Percentiles rank a stretch among this genome's conserved stretches.
phyloP scores from a whole-genome alignment of 2,113 vertebrate species.

The Nettapus auritus region DNA sequence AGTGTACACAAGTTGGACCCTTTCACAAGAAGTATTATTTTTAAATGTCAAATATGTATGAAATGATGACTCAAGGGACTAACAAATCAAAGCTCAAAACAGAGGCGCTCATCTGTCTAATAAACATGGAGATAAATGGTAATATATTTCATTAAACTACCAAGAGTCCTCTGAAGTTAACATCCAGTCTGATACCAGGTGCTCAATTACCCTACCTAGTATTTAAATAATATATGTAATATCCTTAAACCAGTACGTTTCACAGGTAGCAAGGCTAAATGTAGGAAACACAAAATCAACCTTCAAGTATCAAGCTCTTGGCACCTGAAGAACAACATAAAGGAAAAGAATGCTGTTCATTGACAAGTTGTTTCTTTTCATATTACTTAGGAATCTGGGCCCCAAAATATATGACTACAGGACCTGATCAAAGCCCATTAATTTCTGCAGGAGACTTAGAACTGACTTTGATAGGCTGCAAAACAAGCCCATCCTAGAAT shows the following conservation, averaged over 20 bases:
- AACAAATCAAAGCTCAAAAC: background rate
- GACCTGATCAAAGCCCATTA: slow-evolving; percentile 48
- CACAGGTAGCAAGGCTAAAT: background rate
- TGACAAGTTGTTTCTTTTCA: slow-evolving; percentile 45
- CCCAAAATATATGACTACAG: slow-evolving; percentile 20
- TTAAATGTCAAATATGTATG: slow-evolving; percentile 31
- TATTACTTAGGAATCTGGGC: slow-evolving; percentile 8
- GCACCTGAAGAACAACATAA: background rate
- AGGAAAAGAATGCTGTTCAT: background rate
- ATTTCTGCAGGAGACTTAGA: slow-evolving; percentile 38
- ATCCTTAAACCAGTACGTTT: background rate
- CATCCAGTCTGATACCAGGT: background rate
- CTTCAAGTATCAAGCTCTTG: background rate
- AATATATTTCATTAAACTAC: background rate
- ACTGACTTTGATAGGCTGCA: slow-evolving; percentile 51
- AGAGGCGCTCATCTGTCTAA: background rate
- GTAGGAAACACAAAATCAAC: background rate
- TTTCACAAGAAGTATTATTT: slow-evolving; percentile 21
- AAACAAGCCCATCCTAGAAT: slow-evolving; percentile 19
- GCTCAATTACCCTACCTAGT: accelerated
- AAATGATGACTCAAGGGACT: slow-evolving; percentile 28
- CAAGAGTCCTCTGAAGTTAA: background rate
- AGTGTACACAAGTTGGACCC: slow-evolving; percentile 23
- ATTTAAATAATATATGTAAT: accelerated
- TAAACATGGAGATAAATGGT: background rate